A percentile compares a stretch with the other conserved stretches of the same genome.
phyloP scores from a whole-genome alignment of 2,113 vertebrate species.

The Gopherus evgoodei region DNA sequence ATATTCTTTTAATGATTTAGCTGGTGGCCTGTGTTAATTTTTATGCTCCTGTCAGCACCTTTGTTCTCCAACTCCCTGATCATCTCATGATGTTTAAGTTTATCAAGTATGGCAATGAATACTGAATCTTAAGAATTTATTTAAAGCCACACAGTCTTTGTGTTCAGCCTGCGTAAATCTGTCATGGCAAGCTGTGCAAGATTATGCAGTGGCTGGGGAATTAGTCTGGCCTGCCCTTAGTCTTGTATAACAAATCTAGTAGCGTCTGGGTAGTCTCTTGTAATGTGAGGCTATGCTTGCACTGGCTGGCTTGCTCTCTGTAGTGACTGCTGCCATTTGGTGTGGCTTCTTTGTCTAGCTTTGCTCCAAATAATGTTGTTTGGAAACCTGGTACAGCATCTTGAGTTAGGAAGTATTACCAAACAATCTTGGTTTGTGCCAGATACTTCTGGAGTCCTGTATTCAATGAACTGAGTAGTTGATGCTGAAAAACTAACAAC shows the following conservation, averaged over 20 bases:
- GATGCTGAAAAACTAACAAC: background rate
- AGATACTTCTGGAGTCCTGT: background rate
- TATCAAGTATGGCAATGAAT: background rate
- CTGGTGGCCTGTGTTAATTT: background rate
- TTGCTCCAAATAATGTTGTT: background rate
- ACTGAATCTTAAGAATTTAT: background rate
- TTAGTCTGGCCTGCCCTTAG: background rate
- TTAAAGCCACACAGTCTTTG: background rate
- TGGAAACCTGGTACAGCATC: background rate
- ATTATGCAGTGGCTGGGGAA: background rate
- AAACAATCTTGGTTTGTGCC: background rate
- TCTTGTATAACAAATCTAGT: background rate
- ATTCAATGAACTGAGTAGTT: background rate
- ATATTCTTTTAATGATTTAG: background rate
- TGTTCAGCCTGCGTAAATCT: background rate
- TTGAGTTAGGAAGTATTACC: background rate
- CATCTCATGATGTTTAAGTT: background rate
- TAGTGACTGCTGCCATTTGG: background rate
- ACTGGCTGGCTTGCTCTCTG: background rate
- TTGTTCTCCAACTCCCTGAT: background rate
- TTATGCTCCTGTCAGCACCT: background rate
- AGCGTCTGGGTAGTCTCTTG: background rate
- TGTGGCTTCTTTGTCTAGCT: background rate
- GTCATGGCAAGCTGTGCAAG: background rate
- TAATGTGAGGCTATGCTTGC: background rate